Evolutionary conservation across 35 echinoderm and acorn worm species (phyloP), one percentile per base, ranked within the genome.

Genomic region (Holothuria glaberrima): DNA sequence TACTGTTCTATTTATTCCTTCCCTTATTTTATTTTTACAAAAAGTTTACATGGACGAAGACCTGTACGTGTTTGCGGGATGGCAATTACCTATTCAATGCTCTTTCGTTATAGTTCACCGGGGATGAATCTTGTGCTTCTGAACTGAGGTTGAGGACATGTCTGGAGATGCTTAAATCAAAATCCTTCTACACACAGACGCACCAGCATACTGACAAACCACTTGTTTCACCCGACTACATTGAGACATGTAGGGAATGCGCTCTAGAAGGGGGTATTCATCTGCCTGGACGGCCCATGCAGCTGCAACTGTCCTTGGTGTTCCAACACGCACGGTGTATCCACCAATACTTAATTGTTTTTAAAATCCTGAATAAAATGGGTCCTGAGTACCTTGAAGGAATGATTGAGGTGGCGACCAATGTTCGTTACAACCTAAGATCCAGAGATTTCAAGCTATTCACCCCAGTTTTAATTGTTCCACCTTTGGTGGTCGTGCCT

Each of bases 61-160:
- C 86, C 86, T 13, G 32, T 68, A 0, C 4, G 20, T 68, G 66
- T 88, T 27, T 30, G 9, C 48, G 25, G 17, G 29, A 89, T 16
- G 87, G 69, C 14, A 75, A 89, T 61, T 89, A 68, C 29, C 71
- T 89, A 9, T 89, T 89, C 28, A 89, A 89, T 59, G 46, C 87
- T 21, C 26, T 89, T 6, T 75, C 87, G 0, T 27, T 89, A 2
- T 68, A 44, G 31, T 5, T 75, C 17, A 9, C 20, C 22, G 87
- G 69, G 30, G 32, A 58, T 20, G 87, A 89, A 44, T 89, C 48
- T 9, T 1, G 6, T 14, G 87, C 87, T 58, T 18, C 68, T 34
- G 87, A 89, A 38, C 26, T 89, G 20, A 27, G 71, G n/a, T 17
- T 89, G 22, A 57, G 87, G 30, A 89, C 87, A 10, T 71, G 28